A percentile compares a stretch with the other conserved stretches of the same genome.
Conservation (phyloP, 2,797 vertebrate species). For the Dendrocincla tyrannina region DNA sequence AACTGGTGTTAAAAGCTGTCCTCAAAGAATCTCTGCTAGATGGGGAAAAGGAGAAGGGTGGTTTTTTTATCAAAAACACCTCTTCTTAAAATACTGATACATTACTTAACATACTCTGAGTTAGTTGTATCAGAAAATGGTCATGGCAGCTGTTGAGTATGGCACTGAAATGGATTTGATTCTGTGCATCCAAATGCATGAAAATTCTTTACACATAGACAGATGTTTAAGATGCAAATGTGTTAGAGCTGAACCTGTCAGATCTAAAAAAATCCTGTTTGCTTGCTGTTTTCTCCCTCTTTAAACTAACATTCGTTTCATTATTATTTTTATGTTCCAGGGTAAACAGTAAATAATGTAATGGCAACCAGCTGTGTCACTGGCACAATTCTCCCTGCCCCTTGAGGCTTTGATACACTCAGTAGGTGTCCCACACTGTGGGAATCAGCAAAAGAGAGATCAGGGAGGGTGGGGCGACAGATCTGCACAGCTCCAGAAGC, state of each 20-base stretch:
- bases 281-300: slow-evolving; percentile 12
- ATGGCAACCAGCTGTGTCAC: slow-evolving; percentile 36
- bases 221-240: slow-evolving; percentile 53
- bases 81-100: slow-evolving; percentile 26
- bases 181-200: background rate
- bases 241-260: slow-evolving; percentile 39
- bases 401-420: background rate
- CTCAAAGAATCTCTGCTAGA: slow-evolving; percentile 5
- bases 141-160: background rate
- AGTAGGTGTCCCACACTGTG: background rate
- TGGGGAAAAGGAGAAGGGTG: background rate
- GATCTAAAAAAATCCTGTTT: slow-evolving; percentile 24
- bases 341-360: slow-evolving; percentile 51
- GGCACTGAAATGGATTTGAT: background rate
- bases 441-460: background rate
- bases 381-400: slow-evolving; percentile 10
- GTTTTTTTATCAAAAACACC: background rate
- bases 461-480: background rate
- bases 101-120: background rate
- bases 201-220: slow-evolving; percentile 32
- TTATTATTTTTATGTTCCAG: slow-evolving; percentile 55
- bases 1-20: background rate
- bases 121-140: background rate
- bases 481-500: background rate
- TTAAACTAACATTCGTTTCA: slow-evolving; percentile 21